Evolutionary conservation across 2,113 vertebrate species (phyloP).

Genomic region (Melozone crissalis): DNA sequence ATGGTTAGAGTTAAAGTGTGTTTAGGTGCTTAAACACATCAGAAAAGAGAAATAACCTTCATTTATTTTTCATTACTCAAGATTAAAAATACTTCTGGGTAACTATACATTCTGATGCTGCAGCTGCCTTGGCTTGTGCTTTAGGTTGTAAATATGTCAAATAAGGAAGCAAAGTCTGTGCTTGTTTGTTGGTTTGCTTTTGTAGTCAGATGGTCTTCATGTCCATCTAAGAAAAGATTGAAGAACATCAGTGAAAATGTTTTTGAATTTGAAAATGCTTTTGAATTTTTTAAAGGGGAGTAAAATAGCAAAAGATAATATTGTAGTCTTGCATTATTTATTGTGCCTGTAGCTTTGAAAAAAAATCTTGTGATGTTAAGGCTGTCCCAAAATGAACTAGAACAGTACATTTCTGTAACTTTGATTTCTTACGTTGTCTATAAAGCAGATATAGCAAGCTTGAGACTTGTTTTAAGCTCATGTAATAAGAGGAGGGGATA

Average conservation of each 20-base stretch:
- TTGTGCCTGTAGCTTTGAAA: background rate
- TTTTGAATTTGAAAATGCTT: background rate
- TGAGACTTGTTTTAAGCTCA: background rate
- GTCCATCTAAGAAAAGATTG: background rate
- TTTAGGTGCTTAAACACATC: background rate
- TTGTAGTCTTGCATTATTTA: background rate
- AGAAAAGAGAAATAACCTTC: background rate
- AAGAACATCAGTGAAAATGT: background rate
- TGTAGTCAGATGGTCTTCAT: background rate
- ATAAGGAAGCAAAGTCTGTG: background rate
- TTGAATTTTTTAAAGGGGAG: background rate
- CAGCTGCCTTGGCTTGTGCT: background rate
- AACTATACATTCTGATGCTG: background rate
- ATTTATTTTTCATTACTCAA: background rate
- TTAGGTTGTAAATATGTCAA: background rate
- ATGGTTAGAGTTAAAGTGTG: background rate
- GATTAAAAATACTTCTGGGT: background rate
- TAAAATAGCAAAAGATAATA: background rate
- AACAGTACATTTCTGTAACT: background rate
- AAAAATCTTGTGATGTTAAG: background rate
- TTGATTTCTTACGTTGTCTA: background rate
- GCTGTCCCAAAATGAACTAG: background rate
- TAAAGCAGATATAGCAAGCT: background rate
- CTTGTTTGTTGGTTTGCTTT: background rate
- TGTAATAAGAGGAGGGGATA: accelerated